Conservation (phyloP, 2,888 invertebrate species). For the Salpingus planirostris region DNA sequence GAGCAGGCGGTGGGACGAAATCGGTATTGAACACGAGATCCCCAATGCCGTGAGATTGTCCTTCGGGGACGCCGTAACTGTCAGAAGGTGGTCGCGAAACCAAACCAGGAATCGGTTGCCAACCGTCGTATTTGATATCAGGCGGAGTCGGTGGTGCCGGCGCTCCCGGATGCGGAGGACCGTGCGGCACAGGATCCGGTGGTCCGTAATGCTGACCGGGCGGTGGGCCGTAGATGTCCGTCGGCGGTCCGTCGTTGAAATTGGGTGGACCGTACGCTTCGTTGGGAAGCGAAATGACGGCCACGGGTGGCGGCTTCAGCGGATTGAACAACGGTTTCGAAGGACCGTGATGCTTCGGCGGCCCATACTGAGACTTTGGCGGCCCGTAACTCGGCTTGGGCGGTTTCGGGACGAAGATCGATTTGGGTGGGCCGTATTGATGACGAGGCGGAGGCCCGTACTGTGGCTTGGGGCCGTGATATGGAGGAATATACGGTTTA, state of each 20-base stretch:
- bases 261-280: slow-evolving; percentile 9
- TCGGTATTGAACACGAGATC: slow-evolving; percentile 37
- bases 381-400: slow-evolving; percentile 36
- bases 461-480: slow-evolving; percentile 21
- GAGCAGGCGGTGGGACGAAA: slow-evolving; percentile 30
- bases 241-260: slow-evolving; percentile 2
- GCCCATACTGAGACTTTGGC: slow-evolving; percentile 29
- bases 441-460: slow-evolving; percentile 42
- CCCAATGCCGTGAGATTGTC: slow-evolving; percentile 29
- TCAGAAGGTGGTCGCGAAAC: slow-evolving; percentile 34
- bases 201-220: slow-evolving; percentile 46
- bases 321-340: slow-evolving; percentile 14
- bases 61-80: slow-evolving; percentile 30
- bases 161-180: slow-evolving; percentile 57
- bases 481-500: slow-evolving; percentile 23
- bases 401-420: slow-evolving; percentile 29
- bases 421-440: slow-evolving; percentile 32
- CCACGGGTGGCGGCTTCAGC: slow-evolving; percentile 20
- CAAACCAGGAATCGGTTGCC: slow-evolving; percentile 76
- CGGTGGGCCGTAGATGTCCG: slow-evolving; percentile 44
- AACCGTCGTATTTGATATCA: slow-evolving; percentile 71
- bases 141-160: slow-evolving; percentile 69
- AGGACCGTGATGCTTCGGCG: too few species aligned
- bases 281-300: slow-evolving; percentile 6
- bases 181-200: slow-evolving; percentile 49